A percentile compares a stretch with the other conserved stretches of the same genome.
Conservation (phyloP, 2,113 vertebrate species). For the Nannobrachium achirus region DNA sequence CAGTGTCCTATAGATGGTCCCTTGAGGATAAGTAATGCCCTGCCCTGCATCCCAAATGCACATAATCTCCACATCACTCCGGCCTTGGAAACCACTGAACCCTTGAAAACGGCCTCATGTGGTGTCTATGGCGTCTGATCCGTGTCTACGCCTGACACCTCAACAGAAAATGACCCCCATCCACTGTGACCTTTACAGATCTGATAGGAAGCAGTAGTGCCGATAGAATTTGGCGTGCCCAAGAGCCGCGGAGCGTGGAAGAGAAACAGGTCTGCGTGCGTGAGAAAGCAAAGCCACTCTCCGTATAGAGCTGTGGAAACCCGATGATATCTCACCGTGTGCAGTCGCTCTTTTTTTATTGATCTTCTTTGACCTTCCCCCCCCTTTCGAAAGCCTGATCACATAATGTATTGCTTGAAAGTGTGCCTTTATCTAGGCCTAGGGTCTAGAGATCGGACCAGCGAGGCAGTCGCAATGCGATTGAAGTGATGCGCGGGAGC, state of each 20-base stretch:
- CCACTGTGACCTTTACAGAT: constrained; percentile 23
- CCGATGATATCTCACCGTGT: neutral
- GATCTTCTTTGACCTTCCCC: constrained; percentile 17
- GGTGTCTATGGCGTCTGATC: no score
- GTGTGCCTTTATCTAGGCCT: neutral
- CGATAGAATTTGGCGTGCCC: constrained; percentile 14
- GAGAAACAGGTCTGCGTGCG: neutral
- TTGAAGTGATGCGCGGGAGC: no score
- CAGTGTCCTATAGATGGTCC: no score
- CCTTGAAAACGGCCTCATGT: no score
- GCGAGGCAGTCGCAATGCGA: neutral
- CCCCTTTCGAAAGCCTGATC: neutral
- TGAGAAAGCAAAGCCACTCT: neutral
- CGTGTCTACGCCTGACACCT: neutral
- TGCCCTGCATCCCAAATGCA: no score
- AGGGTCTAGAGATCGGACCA: neutral
- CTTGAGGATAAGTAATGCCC: no score
- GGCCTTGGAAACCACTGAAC: no score
- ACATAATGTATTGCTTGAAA: no score
- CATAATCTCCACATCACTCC: no score
- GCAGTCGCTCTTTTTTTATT: constrained; percentile 14
- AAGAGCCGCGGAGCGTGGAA: neutral
- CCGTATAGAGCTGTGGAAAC: neutral
- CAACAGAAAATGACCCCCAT: constrained; percentile 5
- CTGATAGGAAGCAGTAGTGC: constrained; percentile 3